phyloP scores from a whole-genome alignment of 2,797 vertebrate genomes.

The Acanthurus leucopareius region DNA sequence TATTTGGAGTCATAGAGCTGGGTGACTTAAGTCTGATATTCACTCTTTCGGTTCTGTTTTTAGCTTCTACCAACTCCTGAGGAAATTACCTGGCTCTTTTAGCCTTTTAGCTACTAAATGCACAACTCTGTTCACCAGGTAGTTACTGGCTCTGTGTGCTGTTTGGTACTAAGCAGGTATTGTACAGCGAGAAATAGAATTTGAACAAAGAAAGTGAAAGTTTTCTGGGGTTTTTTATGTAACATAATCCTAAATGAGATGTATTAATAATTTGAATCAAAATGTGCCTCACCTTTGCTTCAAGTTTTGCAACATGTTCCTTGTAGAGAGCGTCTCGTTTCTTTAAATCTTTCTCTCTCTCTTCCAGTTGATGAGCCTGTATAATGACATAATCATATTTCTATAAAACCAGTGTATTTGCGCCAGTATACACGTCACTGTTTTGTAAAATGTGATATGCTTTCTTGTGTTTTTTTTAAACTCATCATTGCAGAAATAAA shows the following conservation, averaged over 20 bases:
- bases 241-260: not conserved
- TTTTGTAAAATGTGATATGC: not conserved
- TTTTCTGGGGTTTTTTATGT: not conserved
- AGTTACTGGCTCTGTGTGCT: no score
- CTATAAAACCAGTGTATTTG: not conserved
- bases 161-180: no score
- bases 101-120: not conserved
- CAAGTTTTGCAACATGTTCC: constrained; percentile 90
- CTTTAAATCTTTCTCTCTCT: constrained; percentile 89
- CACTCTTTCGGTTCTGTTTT: not conserved
- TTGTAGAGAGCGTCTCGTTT: constrained; percentile 89
- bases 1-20: not conserved
- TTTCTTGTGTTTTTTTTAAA: not conserved
- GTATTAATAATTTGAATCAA: not conserved
- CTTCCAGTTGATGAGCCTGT: constrained; percentile 92
- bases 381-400: not conserved
- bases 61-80: no score
- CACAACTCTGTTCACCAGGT: not conserved
- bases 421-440: not conserved
- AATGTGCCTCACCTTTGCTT: constrained; percentile 87
- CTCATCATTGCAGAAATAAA: not conserved
- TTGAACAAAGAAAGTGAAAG: no score
- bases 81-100: no score
- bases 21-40: not conserved
- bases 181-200: no score